These are phyloP conservation scores for Excalfactoria chinensis DNA, from an alignment of 2,113 vertebrate species.

Conservation along the genomic window DNA sequence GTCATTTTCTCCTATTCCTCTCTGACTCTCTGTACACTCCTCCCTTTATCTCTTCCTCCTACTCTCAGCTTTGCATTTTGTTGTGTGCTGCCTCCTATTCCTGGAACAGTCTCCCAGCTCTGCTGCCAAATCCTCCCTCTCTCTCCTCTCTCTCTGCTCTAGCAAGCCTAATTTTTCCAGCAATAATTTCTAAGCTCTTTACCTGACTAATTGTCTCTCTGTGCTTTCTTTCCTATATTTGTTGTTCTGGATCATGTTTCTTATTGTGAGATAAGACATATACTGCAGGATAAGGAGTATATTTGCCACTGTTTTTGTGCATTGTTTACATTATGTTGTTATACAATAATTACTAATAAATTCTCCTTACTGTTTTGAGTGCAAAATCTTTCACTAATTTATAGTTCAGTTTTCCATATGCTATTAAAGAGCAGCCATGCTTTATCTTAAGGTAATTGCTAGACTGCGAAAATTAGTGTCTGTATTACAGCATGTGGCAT, in stretches of 20 bases:
- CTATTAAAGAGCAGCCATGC: background rate
- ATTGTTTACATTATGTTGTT: background rate
- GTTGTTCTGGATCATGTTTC: background rate
- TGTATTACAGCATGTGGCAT: background rate
- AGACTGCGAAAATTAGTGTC: background rate
- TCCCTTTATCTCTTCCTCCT: conserved; percentile 53
- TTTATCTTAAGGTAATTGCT: conserved; percentile 9
- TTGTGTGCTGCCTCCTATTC: conserved; percentile 42
- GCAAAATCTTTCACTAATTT: background rate
- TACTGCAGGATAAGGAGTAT: background rate
- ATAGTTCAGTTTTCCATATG: background rate
- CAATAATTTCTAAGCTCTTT: conserved; percentile 26
- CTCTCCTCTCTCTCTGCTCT: background rate
- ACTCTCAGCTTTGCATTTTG: conserved; percentile 25
- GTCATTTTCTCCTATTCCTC: conserved; percentile 40
- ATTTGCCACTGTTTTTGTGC: background rate
- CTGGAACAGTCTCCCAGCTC: conserved; percentile 45
- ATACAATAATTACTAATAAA: background rate
- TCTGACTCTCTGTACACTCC: conserved; percentile 17
- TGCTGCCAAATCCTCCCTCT: conserved; percentile 47
- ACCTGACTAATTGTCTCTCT: conserved; percentile 2
- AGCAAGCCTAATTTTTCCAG: background rate
- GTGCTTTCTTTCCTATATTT: background rate
- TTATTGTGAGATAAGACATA: background rate
- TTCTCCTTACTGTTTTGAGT: background rate